Percentiles rank a stretch among this genome's conserved stretches.
Evolutionary conservation across 1,140 invertebrate genomes (phyloP).

Genomic region (Papilio polyxenes): DNA sequence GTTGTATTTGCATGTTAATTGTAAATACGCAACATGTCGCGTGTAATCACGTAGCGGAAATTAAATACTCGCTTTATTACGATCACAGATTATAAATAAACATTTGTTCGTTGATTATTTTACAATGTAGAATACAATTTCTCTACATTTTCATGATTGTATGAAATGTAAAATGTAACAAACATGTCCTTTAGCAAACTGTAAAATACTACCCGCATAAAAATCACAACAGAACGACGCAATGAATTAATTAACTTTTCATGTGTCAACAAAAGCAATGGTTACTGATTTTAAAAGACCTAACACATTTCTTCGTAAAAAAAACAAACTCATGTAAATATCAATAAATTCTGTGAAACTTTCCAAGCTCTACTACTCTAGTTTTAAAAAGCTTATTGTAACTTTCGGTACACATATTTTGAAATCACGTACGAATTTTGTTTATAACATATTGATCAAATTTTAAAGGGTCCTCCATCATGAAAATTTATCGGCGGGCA

Average conservation of each 20-base stretch:
- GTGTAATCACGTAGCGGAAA: slow-evolving; percentile 21
- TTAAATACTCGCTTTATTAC: slow-evolving; percentile 9
- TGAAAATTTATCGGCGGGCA: slow-evolving; percentile 9
- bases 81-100: slow-evolving; percentile 22
- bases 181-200: too few relatives aligned
- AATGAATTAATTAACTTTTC: too few relatives aligned
- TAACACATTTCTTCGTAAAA: too few relatives aligned
- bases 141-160: neutral
- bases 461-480: slow-evolving; percentile 26
- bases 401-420: neutral
- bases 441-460: slow-evolving; percentile 5
- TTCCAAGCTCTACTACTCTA: too few relatives aligned
- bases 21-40: neutral
- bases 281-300: too few relatives aligned
- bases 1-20: slow-evolving; percentile 25
- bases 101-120: slow-evolving; percentile 3
- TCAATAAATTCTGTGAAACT: too few relatives aligned
- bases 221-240: too few relatives aligned
- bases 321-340: too few relatives aligned
- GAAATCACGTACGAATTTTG: slow-evolving; percentile 3
- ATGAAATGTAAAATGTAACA: too few relatives aligned
- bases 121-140: neutral
- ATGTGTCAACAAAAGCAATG: too few relatives aligned
- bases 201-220: too few relatives aligned
- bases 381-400: too few relatives aligned